Evolutionary conservation across 2,888 invertebrate genomes (phyloP), one percentile per base, ranked within the genome.

Genomic region (Drosophila lutescens): DNA sequence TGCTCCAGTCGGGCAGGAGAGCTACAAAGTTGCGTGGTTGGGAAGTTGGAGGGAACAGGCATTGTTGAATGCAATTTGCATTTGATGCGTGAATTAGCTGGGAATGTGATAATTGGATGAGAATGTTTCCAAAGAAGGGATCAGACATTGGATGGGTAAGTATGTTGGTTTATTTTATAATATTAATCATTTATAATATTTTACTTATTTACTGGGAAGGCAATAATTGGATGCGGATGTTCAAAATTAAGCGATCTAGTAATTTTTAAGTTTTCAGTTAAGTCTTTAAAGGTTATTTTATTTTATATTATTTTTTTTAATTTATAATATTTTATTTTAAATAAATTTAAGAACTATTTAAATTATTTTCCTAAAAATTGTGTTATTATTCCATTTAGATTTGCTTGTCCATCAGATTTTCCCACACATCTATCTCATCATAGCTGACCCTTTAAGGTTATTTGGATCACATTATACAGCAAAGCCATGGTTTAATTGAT

Each of bases 61-160:
- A 56, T 34, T 32, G 38, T 23, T 67, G 34, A 32, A 15, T 20
- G 41, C 56, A 69, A 80, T 76, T 84, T 83, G 78, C 80, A 82
- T 86, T 88, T 74, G 72, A 75, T 76, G 87, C 85, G 71, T 76
- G 78, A 86, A 80, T 86, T 86, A 77, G 68, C 67, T 55, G 70
- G 26, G 77, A 79, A 66, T 67, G 34, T 65, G 20, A 63, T 34
- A 55, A 72, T 55, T 61, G 73, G 38, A 36, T 41, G 32, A 15
- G 60, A 51, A 46, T 15, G 13, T 20, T n/a, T n/a, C n/a, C 9
- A 4, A 1, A 10, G 38, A 47, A 46, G 46, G 23, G 7, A 44
- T 23, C 7, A 3, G 23, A 23, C 4, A 44, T 44, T 10, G 3
- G 32, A 10, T 10, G 4, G 23, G 10, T 8, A 20, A 20, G 30